Conservation (phyloP, 2,113 vertebrate species). For the Ageneiosus marmoratus region DNA sequence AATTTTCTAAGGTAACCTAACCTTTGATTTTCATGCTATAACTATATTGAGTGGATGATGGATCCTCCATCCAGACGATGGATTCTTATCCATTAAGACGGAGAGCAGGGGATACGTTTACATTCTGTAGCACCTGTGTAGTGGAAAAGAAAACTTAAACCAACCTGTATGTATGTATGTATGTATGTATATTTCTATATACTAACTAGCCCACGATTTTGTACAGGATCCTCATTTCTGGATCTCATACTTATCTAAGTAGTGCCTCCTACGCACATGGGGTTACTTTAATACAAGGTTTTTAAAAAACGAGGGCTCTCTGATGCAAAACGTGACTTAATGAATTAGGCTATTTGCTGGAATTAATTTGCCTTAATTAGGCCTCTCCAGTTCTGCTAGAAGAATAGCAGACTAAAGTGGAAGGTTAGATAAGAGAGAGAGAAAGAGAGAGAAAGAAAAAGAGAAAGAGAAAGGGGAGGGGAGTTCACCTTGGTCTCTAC, state of each 20-base stretch:
- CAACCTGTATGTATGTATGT: not conserved
- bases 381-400: conserved; percentile 23
- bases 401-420: conserved; percentile 41
- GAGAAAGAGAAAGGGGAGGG: not conserved
- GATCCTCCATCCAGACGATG: conserved; percentile 40
- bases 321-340: conserved; percentile 49
- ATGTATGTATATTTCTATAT: not conserved
- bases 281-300: conserved; percentile 2
- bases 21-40: conserved; percentile 50
- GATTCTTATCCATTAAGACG: conserved; percentile 39
- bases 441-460: not conserved
- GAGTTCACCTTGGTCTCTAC: conserved; percentile 48
- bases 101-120: conserved; percentile 34
- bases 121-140: conserved; percentile 28
- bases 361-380: conserved; percentile 48
- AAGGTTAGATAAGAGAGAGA: conserved; percentile 36
- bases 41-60: conserved; percentile 46
- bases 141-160: conserved; percentile 17
- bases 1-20: conserved; percentile 47
- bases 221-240: conserved; percentile 19
- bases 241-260: not conserved
- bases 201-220: not conserved
- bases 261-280: not conserved
- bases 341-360: conserved; percentile 48
- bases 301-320: conserved; percentile 29